Conservation (phyloP, 2,113 vertebrate genomes). For the Vulpes lagopus region DNA sequence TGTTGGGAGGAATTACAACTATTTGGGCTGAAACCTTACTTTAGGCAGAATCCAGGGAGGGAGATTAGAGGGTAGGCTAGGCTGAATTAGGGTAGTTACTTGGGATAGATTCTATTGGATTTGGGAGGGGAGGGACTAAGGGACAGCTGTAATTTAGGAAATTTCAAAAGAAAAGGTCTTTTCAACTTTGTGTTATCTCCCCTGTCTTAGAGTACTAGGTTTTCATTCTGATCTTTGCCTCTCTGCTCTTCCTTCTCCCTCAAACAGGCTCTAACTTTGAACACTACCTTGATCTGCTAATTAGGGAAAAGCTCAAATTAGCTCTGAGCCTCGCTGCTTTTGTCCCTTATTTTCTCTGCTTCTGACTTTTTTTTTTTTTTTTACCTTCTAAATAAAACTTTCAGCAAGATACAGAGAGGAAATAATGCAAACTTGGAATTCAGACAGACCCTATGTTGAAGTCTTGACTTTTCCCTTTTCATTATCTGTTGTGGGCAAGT, state of each 20-base stretch:
- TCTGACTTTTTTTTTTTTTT: neutral
- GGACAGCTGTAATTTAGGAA: neutral
- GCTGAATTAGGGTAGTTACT: neutral
- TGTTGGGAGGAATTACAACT: neutral
- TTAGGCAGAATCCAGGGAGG: neutral
- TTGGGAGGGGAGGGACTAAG: neutral
- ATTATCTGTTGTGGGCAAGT: neutral
- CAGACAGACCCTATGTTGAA: neutral
- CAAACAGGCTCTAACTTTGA: neutral
- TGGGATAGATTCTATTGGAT: neutral
- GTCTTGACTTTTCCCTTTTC: neutral
- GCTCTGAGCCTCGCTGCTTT: neutral
- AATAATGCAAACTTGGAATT: slow-evolving; percentile 8
- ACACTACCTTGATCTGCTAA: neutral
- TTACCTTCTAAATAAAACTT: neutral
- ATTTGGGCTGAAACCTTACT: neutral
- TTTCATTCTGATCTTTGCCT: neutral
- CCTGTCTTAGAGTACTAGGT: neutral
- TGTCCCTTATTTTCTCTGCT: neutral
- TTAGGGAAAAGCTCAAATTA: neutral
- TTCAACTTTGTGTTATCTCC: neutral
- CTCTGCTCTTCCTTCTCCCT: neutral
- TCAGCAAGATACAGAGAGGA: neutral
- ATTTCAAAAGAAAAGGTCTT: neutral
- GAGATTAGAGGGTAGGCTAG: neutral